A percentile compares a stretch with the other conserved stretches of the same genome.
phyloP scores from a whole-genome alignment of 2,797 vertebrate genomes.

The Steatocranus sp. region DNA sequence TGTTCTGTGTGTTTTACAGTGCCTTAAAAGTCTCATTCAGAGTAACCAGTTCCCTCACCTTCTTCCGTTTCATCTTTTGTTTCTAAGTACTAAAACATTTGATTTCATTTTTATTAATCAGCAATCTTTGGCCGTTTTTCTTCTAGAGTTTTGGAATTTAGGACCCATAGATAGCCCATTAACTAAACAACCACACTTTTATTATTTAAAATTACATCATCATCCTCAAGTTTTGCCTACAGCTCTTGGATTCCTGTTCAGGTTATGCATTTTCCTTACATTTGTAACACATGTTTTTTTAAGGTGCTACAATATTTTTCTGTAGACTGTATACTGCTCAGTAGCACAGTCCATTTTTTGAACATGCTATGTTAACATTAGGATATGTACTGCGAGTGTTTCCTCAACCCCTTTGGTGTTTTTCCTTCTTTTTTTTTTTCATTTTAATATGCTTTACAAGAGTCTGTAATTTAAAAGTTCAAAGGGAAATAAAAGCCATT shows the following conservation, averaged over 20 bases:
- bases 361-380: background rate
- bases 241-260: slow-evolving; percentile 24
- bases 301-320: background rate
- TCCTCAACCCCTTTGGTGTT: background rate
- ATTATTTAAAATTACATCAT: background rate
- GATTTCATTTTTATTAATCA: background rate
- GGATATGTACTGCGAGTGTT: background rate
- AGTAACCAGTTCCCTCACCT: background rate
- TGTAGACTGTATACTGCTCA: background rate
- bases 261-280: slow-evolving; percentile 26
- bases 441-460: slow-evolving; percentile 39
- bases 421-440: rapidly evolving
- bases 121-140: background rate
- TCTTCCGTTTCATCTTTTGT: background rate
- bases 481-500: slow-evolving; percentile 64
- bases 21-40: slow-evolving; percentile 4
- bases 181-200: background rate
- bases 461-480: slow-evolving; percentile 21
- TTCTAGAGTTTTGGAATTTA: background rate
- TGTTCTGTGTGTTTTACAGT: background rate
- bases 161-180: background rate
- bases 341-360: background rate
- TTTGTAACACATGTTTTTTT: slow-evolving; percentile 23
- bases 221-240: background rate
- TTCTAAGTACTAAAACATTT: background rate